Base-by-base conservation (phyloP, 2,113 vertebrate genomes). In the Sigmodon hispidus region DNA sequence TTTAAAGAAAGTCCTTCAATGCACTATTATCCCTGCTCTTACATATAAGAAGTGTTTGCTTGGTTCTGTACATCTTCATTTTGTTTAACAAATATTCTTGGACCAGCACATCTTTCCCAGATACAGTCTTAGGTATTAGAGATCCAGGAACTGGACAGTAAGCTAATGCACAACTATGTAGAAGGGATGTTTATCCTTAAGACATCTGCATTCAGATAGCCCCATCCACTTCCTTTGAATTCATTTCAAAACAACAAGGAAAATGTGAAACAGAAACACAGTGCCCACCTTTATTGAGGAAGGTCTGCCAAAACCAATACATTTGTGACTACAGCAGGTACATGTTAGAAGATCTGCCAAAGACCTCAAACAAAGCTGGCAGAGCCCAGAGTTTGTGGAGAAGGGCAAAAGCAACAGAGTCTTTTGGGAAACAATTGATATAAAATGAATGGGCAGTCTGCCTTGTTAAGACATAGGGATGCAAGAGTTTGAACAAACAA, bases 191-290 rank as follows among this genome's bases (percentile, higher is more conserved):
- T 50, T 87, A 43, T 17, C 89, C 84, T 96, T 79, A 85, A 94
- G 72, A 79, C 7, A 59, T 29, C 36, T 50, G 24, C 89, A 17
- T 89, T 93, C 72, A 95, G 80, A 57, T 2, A 81, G 7, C 12
- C 34, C 80, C 80, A 34, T 12, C n/a, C 19, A 43, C 12, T 87
- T 92, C 65, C 48, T 84, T 45, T 92, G 45, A 88, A 88, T 70
- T 92, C 26, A 72, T 50, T 92, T 81, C 79, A 80, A 93, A 93
- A 94, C 50, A 67, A 90, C 4, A 94, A 91, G 50, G 59, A 81
- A 79, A 95, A 94, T 59, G 57, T 52, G 89, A 85, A 90, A 50
- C 52, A 88, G 43, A 91, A 92, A 90, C 36, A 24, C 70, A 92
- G 90, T 67, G 19, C 52, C 93, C n/a, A 90, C 7, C 8, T 93